Evolutionary conservation across 2,888 invertebrate genomes (phyloP), one percentile per base, ranked within the genome.

Genomic region (Myopa testacea): DNA sequence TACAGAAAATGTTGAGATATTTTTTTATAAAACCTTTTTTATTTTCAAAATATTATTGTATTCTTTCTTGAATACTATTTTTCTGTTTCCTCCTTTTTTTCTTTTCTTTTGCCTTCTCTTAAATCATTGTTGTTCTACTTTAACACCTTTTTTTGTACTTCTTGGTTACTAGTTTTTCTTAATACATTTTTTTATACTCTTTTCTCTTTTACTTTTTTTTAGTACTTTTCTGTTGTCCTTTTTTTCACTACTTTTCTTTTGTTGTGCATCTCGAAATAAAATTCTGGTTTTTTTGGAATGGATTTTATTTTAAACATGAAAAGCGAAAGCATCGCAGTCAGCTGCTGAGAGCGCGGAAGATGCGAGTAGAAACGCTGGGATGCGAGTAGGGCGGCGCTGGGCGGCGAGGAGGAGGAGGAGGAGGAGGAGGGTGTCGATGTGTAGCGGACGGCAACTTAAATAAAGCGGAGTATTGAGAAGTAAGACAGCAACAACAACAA

Each of bases 251-350:
- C n/a, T n/a, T n/a, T n/a, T n/a, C n/a, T n/a, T n/a, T n/a, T n/a
- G n/a, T n/a, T n/a, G n/a, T n/a, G n/a, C n/a, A n/a, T n/a, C n/a
- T n/a, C n/a, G n/a, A n/a, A n/a, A n/a, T n/a, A n/a, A n/a, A n/a
- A n/a, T n/a, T n/a, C n/a, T n/a, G n/a, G n/a, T n/a, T n/a, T n/a
- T n/a, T n/a, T n/a, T 12, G 6, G 50, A 62, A 62, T n/a, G 62
- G 26, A 62, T 26, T 62, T 26, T 8, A 50, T 12, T n/a, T 62
- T 16, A 71, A 55, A 37, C 37, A 50, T 73, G 63, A 73, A 73
- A 73, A 73, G 58, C 67, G 75, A 75, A 67, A 67, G 67, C 68
- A 12, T n/a, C 52, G 65, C 34, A 65, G 19, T 19, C n/a, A 12
- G 14, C 12, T 12, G n/a, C 50, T 50, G n/a, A n/a, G n/a, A n/a